Base-by-base conservation (phyloP, 2,797 vertebrate genomes). In the Gymnodraco acuticeps region DNA sequence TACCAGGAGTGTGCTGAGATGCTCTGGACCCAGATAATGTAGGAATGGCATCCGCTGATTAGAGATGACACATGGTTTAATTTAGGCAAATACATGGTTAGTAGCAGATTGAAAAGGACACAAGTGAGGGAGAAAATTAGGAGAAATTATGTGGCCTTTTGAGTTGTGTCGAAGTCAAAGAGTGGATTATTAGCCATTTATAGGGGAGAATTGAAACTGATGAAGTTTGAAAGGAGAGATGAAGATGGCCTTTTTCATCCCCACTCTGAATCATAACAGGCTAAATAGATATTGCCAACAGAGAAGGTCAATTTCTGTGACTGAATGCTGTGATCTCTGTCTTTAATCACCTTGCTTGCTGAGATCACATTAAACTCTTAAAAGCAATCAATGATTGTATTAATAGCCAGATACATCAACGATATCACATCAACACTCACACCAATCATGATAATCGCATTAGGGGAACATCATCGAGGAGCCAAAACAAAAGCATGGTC, bases 251-350 rank as follows among this genome's bases (percentile, higher is more conserved):
- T 78, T 87, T 87, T 76, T 67, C 46, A 69, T 75, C 62, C 19
- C 70, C 63, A 77, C 69, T 48, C 60, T 75, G 72, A 76, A 80
- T 80, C 75, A 81, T 70, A 80, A 45, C 61, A 69, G 27, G 33
- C 73, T 76, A 68, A 85, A 90, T 66, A 82, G 83, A 77, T 77
- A 73, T 59, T 53, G 58, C 78, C 42, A 77, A 59, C 65, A 87
- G 78, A 81, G 89, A 90, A 88, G 88, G 84, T 91, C 82, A 87
- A 33, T 79, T 84, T 70, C 53, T 66, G 19, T 80, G 73, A 88
- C 77, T 78, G 67, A 88, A 78, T 74, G 70, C 15, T 23, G 38
- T 60, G 77, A 77, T 87, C 72, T 85, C 79, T 81, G 62, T 66
- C 68, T 79, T 85, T 75, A 89, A 90, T 89, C 72, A 78, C 73